A percentile compares a stretch with the other conserved stretches of the same genome.
Conservation (phyloP, 2,797 vertebrate genomes). For the Bradypodion ventrale region DNA sequence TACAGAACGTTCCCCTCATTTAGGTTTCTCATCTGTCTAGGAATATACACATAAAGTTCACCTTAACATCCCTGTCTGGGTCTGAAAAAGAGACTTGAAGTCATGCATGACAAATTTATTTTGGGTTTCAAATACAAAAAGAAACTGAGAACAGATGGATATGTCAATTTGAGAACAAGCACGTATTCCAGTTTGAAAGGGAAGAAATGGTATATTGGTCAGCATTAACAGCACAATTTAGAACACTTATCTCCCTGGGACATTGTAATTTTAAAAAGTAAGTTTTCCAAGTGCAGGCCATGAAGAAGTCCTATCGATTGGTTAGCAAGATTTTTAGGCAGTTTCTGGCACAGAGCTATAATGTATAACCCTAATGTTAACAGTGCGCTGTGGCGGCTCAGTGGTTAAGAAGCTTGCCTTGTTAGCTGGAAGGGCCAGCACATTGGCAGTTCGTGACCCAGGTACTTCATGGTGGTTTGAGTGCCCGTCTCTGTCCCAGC, state of each 20-base stretch:
- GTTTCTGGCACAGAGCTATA: background rate
- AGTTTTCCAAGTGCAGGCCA: too few species aligned
- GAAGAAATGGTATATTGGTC: background rate
- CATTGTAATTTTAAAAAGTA: too few species aligned
- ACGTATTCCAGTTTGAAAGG: background rate
- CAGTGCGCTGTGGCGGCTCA: too few species aligned
- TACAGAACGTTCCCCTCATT: background rate
- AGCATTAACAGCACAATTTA: too few species aligned
- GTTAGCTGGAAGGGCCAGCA: too few species aligned
- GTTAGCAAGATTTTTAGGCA: background rate
- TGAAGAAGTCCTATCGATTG: background rate
- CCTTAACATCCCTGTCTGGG: background rate
- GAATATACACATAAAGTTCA: background rate
- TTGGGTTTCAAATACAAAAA: background rate
- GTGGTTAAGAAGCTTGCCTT: too few species aligned
- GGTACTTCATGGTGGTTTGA: too few species aligned
- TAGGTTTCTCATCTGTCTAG: background rate
- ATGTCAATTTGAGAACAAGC: background rate
- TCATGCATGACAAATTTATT: background rate
- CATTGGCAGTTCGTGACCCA: too few species aligned
- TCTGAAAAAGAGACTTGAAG: background rate
- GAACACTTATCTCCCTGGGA: too few species aligned
- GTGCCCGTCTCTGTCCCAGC: too few species aligned
- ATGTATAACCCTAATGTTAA: background rate
- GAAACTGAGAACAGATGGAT: background rate